Percentiles rank a stretch among this genome's conserved stretches.
Conservation (phyloP, 64 coral and sea anemone species). For the Platygyra sinensis region DNA sequence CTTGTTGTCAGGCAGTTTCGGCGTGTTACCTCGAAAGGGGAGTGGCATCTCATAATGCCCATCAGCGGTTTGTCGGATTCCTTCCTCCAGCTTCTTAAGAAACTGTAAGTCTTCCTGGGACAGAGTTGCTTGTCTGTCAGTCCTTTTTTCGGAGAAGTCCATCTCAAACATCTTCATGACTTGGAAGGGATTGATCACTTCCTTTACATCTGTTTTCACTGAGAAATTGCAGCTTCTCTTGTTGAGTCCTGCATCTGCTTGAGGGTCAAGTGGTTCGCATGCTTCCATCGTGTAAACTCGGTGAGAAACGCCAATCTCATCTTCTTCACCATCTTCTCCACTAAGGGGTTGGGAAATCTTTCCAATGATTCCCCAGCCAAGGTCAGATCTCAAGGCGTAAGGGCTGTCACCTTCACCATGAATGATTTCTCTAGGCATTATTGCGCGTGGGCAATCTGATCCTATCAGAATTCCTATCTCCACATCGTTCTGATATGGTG, state of each 20-base stretch:
- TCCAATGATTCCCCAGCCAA: slow-evolving; percentile 68
- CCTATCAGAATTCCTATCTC: slow-evolving; percentile 48
- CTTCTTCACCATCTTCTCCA: not conserved
- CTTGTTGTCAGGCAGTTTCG: not conserved
- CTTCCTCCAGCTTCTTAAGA: not conserved
- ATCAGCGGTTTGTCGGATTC: no score
- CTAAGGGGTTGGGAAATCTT: not conserved
- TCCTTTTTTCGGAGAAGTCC: slow-evolving; percentile 56
- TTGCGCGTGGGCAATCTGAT: slow-evolving; percentile 48
- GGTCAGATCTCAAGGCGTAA: slow-evolving; percentile 43
- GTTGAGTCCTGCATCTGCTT: not conserved
- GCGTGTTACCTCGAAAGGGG: not conserved
- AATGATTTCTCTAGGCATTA: slow-evolving; percentile 60
- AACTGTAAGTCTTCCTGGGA: not conserved
- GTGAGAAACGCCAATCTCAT: slow-evolving; percentile 15
- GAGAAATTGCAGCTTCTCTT: slow-evolving; percentile 46
- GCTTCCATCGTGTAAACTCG: slow-evolving; percentile 35
- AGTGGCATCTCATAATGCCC: slow-evolving; percentile 11
- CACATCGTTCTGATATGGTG: slow-evolving; percentile 31
- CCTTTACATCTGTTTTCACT: slow-evolving; percentile 21
- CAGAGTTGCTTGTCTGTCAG: not conserved
- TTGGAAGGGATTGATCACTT: slow-evolving; percentile 63
- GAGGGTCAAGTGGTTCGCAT: not conserved
- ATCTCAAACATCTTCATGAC: slow-evolving; percentile 39
- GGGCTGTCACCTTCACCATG: slow-evolving; percentile 37